Base-by-base conservation (phyloP, 2,113 vertebrate species). In the Hemibagrus wyckioides region DNA sequence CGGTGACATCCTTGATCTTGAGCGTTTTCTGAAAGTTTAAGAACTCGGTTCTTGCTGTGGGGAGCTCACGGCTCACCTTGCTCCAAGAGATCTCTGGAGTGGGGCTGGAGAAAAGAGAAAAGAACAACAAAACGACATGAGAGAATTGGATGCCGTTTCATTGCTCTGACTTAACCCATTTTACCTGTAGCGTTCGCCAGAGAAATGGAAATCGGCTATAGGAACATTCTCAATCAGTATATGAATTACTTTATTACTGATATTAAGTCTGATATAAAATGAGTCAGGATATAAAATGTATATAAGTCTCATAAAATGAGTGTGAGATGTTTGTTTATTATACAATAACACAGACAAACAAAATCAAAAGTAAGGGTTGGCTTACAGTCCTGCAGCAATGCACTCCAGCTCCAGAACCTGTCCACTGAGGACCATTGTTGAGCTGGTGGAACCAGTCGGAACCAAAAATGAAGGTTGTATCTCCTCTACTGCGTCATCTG, bases 301-400 rank as follows among this genome's bases (percentile, higher is more conserved):
- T n/a, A n/a, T n/a, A n/a, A n/a, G n/a, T n/a, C n/a, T n/a, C n/a
- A n/a, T n/a, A n/a, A n/a, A n/a, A n/a, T n/a, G n/a, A n/a, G n/a
- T n/a, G n/a, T n/a, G n/a, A n/a, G n/a, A n/a, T n/a, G n/a, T n/a
- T n/a, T n/a, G n/a, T n/a, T n/a, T n/a, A n/a, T n/a, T n/a, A n/a
- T n/a, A 19, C 33, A 69, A 11, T 54, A 23, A 54, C 36, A 81
- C 30, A 80, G 33, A 36, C 56, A 39, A 7, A 65, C 1, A 28
- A 85, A 79, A 85, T 25, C n/a, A 41, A 23, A 54, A 83, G 10
- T n/a, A 73, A 54, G 19, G 17, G 79, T n/a, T 28, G 36, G 41
- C 98, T 97, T 93, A 99, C 98, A 99, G 93, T 92, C 98, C 98
- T 90, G 98, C 97, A 30, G 98, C 97, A 7, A 99, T 98, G 89